phyloP scores from a whole-genome alignment of 2,888 invertebrate genomes.

The Lasioglossum oenotherae region DNA sequence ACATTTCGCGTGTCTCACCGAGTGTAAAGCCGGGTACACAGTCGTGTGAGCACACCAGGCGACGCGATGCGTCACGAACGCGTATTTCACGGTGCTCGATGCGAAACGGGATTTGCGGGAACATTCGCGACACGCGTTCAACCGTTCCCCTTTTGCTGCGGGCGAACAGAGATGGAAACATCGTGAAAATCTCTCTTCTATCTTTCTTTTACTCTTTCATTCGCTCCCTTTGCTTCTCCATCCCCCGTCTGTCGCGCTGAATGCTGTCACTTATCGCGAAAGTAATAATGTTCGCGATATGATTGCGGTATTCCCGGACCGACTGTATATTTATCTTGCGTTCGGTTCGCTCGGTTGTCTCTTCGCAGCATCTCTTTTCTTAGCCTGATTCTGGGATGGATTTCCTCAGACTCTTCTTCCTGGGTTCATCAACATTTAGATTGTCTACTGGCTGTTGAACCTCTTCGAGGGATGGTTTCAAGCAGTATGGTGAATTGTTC shows the following conservation, averaged over 20 bases:
- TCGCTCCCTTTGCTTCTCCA: background rate
- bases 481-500: too few species aligned
- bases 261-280: background rate
- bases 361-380: background rate
- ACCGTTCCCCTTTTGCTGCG: background rate
- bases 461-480: too few species aligned
- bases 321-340: background rate
- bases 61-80: constrained; percentile 6
- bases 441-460: background rate
- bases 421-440: background rate
- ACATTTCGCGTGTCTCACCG: constrained; percentile 40
- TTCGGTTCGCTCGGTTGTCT: background rate
- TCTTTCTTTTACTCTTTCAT: background rate
- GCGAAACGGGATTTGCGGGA: background rate
- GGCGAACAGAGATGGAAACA: background rate
- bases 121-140: constrained; percentile 2
- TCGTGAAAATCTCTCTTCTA: background rate
- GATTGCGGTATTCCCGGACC: background rate
- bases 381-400: background rate
- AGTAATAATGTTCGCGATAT: constrained; percentile 3
- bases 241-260: background rate
- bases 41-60: constrained; percentile 5
- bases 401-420: background rate
- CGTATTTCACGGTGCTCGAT: constrained; percentile 21
- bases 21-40: constrained; percentile 29